Evolutionary conservation across 2,888 invertebrate species (phyloP).

Genomic region (Drosophila macrospina): DNA sequence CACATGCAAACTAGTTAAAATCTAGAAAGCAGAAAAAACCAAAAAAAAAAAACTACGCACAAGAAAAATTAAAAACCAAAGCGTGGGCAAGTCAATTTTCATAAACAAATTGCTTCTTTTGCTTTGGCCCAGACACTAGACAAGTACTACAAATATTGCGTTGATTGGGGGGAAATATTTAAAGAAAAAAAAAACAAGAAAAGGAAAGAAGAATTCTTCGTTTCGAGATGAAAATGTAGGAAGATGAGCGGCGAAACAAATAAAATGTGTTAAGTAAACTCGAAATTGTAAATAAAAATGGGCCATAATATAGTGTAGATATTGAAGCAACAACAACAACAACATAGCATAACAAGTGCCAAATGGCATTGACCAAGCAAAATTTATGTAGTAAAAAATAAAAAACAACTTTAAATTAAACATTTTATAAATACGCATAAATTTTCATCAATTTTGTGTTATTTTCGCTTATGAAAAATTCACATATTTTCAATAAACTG

Average conservation of each 20-base stretch:
- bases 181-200: no score
- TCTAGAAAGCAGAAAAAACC: not conserved
- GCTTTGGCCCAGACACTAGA: conserved; percentile 24
- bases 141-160: conserved; percentile 24
- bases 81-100: conserved; percentile 62
- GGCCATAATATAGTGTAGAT: conserved; percentile 48
- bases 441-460: conserved; percentile 4
- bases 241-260: conserved; percentile 56
- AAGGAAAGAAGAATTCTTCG: conserved; percentile 16
- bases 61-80: conserved; percentile 53
- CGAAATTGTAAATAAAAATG: conserved; percentile 59
- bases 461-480: conserved; percentile 3
- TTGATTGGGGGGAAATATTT: not conserved
- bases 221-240: conserved; percentile 29
- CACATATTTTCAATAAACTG: not conserved
- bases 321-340: conserved; percentile 53
- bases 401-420: conserved; percentile 31
- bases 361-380: conserved; percentile 45
- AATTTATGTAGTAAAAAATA: conserved; percentile 20
- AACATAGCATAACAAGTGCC: conserved; percentile 29
- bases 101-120: conserved; percentile 60
- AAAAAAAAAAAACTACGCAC: not conserved
- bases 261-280: conserved; percentile 64
- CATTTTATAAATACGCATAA: conserved; percentile 33
- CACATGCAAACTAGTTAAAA: conserved; percentile 58